Evolutionary conservation across 2,797 vertebrate genomes (phyloP), one percentile per base, ranked within the genome.

Genomic region (Coranthus polyacanthus): DNA sequence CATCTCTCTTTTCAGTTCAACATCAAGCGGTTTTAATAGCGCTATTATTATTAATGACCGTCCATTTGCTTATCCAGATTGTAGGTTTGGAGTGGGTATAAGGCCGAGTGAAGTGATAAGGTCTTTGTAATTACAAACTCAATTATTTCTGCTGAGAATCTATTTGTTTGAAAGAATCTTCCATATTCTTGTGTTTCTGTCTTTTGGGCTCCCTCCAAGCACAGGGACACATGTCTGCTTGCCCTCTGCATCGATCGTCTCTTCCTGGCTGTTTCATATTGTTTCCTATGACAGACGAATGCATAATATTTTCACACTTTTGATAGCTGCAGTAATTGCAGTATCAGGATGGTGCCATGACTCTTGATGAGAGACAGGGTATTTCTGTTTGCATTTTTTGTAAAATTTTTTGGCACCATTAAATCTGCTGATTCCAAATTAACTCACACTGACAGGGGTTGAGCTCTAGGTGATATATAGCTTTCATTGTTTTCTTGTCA

Each of bases 21-120:
- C 90, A 92, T 91, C 92, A 90, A 91, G 88, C 89, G 91, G 91
- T 94, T 95, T 95, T 95, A 95, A 94, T 92, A 92, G 92, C 83
- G 90, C 93, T 92, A 95, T 95, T 95, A 95, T 95, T 96, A 96
- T 95, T 95, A 95, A 96, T 95, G 93, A 93, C 81, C 84, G 81
- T 88, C 90, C 90, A 92, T 93, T 95, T 94, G 88, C 93, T 94
- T 95, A 92, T 93, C 91, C 92, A 93, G 94, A 92, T 86, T 95
- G 92, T 88, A 78, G 29, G 63, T 91, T 91, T 86, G 77, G 88
- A 90, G 84, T 83, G 75, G 68, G 75, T 72, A 75, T 75, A 69
- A 80, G 83, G 81, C 85, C 83, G 87, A 74, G 57, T 70, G 88
- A 87, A 89, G 90, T 91, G 91, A 93, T 93, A 90, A 94, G 92